Base-by-base conservation (phyloP, 2,888 invertebrate genomes). In the Drosophila suboccidentalis region DNA sequence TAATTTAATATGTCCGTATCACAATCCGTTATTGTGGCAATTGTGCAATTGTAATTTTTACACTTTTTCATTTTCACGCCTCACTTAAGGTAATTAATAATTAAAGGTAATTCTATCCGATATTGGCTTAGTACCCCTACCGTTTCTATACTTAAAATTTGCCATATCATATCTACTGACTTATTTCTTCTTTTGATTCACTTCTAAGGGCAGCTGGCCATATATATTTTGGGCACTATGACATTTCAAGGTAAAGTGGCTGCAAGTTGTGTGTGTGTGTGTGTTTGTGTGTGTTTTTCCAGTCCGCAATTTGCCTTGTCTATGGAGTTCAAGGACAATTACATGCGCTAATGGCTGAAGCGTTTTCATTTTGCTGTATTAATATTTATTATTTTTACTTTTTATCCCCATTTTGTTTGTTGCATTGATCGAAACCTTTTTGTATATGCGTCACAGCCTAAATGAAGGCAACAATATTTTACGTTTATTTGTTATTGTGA, bases 261-360 rank as follows among this genome's bases (percentile, higher is more conserved):
- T 19, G 49, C 17, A 17, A 13, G 49, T 41, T 15, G 4, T 46
- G 15, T 39, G 6, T 76, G 34, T 75, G 38, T 71, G 53, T 63
- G 38, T 19, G 13, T 17, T 29, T 1, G 19, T 17, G 38, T 47
- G 68, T 80, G 73, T 78, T 83, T 82, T 50, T 61, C 57, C 70
- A 84, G 58, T 36, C 53, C 26, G 36, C 39, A 17, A 15, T 53
- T 44, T 44, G 10, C 15, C 50, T 38, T 54, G 49, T 61, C 59
- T 64, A 9, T 58, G 67, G 75, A 87, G 87, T 89, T 85, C 89
- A 85, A 89, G 89, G 85, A 67, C 82, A 77, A 74, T 89, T 80
- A 75, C 43, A 39, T 26, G 49, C 34, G 39, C 57, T 69, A 75
- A 62, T 63, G 51, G 64, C 61, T 41, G 49, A 44, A 60, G 8